Evolutionary conservation across 2,113 vertebrate species (phyloP).

Genomic region (Muntiacus muntjak): DNA sequence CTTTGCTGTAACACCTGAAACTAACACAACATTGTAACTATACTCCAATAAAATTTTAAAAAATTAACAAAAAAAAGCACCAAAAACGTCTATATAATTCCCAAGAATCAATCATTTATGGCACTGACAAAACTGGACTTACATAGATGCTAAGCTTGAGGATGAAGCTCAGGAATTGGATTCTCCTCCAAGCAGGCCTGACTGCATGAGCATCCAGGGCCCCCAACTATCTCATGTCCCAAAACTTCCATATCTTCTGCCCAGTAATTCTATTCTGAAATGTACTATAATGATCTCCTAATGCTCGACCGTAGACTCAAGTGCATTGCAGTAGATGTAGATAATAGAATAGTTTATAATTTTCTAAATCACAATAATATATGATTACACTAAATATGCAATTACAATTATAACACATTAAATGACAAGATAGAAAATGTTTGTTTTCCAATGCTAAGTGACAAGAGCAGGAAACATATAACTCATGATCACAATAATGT

Average conservation of each 20-base stretch:
- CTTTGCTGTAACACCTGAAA: background rate
- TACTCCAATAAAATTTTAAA: background rate
- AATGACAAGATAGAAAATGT: background rate
- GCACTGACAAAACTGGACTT: background rate
- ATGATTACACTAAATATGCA: background rate
- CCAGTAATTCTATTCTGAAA: background rate
- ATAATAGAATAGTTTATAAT: background rate
- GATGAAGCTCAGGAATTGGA: background rate
- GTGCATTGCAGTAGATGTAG: background rate
- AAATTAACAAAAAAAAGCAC: background rate
- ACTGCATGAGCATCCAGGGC: background rate
- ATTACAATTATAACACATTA: background rate
- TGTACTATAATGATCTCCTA: background rate
- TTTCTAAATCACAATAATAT: background rate
- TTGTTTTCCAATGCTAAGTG: background rate
- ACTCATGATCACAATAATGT: background rate
- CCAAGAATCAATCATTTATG: background rate
- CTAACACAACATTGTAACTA: background rate
- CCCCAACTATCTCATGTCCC: background rate
- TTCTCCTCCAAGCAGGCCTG: background rate
- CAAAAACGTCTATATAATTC: background rate
- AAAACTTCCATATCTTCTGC: background rate
- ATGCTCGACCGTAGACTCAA: background rate
- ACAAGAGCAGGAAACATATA: background rate
- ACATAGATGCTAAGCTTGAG: background rate